Evolutionary conservation across 2,797 vertebrate species (phyloP), one percentile per base, ranked within the genome.

Genomic region (Girardinus metallicus): DNA sequence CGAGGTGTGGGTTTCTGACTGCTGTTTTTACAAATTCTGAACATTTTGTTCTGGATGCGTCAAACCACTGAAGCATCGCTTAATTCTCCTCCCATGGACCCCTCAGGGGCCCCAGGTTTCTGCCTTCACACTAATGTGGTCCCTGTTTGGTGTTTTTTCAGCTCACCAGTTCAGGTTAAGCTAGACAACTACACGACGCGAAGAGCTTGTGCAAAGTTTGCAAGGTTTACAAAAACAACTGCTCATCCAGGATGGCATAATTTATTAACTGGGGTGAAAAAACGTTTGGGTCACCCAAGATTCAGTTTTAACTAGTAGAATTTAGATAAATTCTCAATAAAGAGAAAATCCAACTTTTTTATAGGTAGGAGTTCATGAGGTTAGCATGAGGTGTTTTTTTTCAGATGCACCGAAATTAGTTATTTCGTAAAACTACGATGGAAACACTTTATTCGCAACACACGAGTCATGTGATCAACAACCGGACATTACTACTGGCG

Each of bases 31-130:
- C 13, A 18, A 44, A 71, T 46, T 29, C n/a, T 46, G 68, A 46
- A 71, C 68, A 71, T 71, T 71, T 46, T 71, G 68, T 71, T 29
- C 68, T 71, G 13, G 5, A 71, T 46, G 41, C 46, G 68, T 71
- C 68, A 43, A 43, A 16, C 68, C 6, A 8, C 68, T 18, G 41
- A 29, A 44, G 41, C 66, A 70, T 11, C 36, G 66, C 41, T n/a
- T 41, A 44, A 43, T 13, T 44, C 66, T n/a, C 66, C 66, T 70
- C 41, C 39, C 64, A 23, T 11, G 68, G 13, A 1, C 26, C 68
- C 68, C 41, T n/a, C 26, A 29, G 41, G 68, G 68, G n/a, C 26
- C 41, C 64, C 36, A 36, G 0, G 41, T 23, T 39, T 68, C 26
- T 46, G 68, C 26, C 2, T 46, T 46, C 68, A 71, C 43, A 71